Percentiles rank a stretch among this genome's conserved stretches.
These are phyloP conservation scores for Megalopta genalis DNA, from an alignment of 1,140 invertebrate genomes.

Conservation along the genomic window DNA sequence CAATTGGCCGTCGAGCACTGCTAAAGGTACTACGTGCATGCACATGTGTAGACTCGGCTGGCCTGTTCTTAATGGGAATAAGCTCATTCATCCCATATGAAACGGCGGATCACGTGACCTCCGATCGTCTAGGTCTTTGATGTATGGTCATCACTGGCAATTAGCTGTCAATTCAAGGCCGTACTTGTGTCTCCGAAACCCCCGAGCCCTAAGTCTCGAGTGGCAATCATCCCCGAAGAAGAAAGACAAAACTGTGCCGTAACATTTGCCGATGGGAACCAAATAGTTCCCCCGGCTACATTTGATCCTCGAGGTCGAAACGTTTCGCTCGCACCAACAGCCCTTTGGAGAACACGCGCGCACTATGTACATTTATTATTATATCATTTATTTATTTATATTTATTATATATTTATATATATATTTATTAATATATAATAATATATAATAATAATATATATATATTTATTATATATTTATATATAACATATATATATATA, in stretches of 20 bases:
- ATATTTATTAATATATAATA: too few species aligned
- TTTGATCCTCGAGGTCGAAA: too few species aligned
- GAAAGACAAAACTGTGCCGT: constrained; percentile 5
- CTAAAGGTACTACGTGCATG: constrained; percentile 38
- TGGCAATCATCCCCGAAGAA: constrained; percentile 21
- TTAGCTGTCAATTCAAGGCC: constrained; percentile 63
- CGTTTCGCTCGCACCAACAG: too few species aligned
- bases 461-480: too few species aligned
- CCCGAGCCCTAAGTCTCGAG: constrained; percentile 29
- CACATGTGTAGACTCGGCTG: constrained; percentile 7
- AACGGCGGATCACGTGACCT: constrained; percentile 63
- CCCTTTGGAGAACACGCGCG: too few species aligned
- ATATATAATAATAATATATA: too few species aligned
- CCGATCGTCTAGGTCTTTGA: constrained; percentile 61
- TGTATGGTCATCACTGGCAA: constrained; percentile 62
- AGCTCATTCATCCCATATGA: constrained; percentile 67
- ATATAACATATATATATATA: too few species aligned
- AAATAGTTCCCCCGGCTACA: too few species aligned
- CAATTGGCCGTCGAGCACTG: constrained; percentile 54
- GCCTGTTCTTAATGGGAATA: constrained; percentile 66
- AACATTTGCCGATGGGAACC: not conserved
- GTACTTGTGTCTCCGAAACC: constrained; percentile 50
- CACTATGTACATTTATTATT: too few species aligned
- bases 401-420: too few species aligned
- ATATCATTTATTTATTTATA: too few species aligned